Evolutionary conservation across 2,797 vertebrate species (phyloP), one percentile per base, ranked within the genome.

Genomic region (Chromobotia macracanthus): DNA sequence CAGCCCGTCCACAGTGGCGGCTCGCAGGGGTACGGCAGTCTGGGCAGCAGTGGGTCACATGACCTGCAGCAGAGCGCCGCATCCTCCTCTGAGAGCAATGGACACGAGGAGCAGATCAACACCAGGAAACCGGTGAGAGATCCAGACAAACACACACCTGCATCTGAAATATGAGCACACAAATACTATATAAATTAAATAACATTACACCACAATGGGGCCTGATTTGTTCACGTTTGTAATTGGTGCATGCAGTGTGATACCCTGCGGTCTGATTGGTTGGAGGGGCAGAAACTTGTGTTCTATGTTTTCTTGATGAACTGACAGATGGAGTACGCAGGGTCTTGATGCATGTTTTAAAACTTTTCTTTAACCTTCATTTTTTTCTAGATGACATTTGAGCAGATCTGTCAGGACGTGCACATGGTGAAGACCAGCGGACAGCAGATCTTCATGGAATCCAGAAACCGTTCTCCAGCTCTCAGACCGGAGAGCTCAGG

Each of bases 1-100:
- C 95, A 95, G 93, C 95, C 95, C 0, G 90, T 95, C 18, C 92
- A 94, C 84, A 92, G 92, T 82, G 92, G 92, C 5, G 90, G 93
- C 83, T 94, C 94, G 65, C 94, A 93, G 18, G 93, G 93, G 80
- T 95, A 95, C 3, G 93, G 94, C 65, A 95, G 94, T 84, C 85
- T 95, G 58, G 93, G 92, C 31, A 95, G 94, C 88, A 94, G 91
- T 0, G 94, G 93, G 83, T 96, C 94, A 58, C 94, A 94, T 0
- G 94, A 94, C 55, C 93, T 91, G 46, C 88, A 93, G 75, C 90
- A 93, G 91, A 94, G 94, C 13, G 89, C 92, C 82, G 89, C 92
- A n/a, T 94, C 95, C 35, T 95, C 95, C 80, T 94, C 92, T 15
- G 94, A 95, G 3, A 93, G 94, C 65, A 94, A 91, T 16, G 89